phyloP scores from a whole-genome alignment of 2,888 invertebrate genomes.

The Clusia tigrina region DNA sequence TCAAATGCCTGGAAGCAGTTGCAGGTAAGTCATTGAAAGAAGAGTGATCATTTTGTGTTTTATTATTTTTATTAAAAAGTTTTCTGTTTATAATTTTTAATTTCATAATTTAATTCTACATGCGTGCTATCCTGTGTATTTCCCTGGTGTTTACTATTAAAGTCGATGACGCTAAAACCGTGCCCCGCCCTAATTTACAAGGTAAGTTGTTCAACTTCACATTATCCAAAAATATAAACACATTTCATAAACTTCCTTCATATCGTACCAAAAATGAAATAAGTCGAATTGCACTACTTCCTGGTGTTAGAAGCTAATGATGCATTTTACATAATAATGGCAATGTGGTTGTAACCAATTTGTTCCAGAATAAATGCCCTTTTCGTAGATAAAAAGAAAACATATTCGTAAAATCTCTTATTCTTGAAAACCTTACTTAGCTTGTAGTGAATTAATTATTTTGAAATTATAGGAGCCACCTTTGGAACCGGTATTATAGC shows the following conservation, averaged over 20 bases:
- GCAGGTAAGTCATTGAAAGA: conserved; percentile 72
- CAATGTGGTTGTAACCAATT: no score
- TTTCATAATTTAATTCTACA: not conserved
- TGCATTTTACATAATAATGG: not conserved
- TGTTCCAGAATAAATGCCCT: not conserved
- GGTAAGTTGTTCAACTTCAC: conserved; percentile 53
- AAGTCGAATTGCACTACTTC: no score
- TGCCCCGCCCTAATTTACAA: conserved; percentile 48
- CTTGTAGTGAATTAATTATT: not conserved
- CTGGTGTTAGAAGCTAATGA: no score
- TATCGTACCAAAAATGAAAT: no score
- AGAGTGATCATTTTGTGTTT: no score
- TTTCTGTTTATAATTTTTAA: not conserved
- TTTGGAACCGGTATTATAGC: conserved; percentile 96
- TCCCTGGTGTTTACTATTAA: conserved; percentile 11
- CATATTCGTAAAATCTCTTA: not conserved
- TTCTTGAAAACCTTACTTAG: not conserved
- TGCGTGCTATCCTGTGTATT: not conserved
- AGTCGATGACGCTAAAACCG: conserved; percentile 53
- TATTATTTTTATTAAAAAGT: no score
- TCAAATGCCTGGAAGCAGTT: conserved; percentile 94
- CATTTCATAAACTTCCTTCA: no score
- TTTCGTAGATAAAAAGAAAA: conserved; percentile 4
- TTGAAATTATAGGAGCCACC: conserved; percentile 76
- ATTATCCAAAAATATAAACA: no score